Percentiles rank a stretch among this genome's conserved stretches.
These are phyloP conservation scores for Heteromyza rotundicornis DNA, from an alignment of 2,888 invertebrate genomes.

Conservation along the genomic window DNA sequence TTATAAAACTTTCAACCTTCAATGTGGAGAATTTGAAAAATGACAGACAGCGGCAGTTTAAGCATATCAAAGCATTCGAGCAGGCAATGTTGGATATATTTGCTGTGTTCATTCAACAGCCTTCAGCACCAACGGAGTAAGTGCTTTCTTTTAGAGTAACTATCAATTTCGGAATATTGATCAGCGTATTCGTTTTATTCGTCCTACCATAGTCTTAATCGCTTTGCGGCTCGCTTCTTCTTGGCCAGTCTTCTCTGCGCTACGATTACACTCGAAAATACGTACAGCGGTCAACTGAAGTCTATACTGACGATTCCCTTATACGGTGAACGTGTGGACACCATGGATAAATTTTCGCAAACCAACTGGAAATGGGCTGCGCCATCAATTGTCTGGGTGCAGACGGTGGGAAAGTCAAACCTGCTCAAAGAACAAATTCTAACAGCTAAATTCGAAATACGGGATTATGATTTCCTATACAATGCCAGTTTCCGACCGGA, in stretches of 20 bases:
- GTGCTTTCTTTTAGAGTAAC: not conserved
- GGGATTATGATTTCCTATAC: conserved; percentile 46
- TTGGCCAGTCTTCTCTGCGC: conserved; percentile 51
- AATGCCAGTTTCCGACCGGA: conserved; percentile 48
- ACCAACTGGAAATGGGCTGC: conserved; percentile 57
- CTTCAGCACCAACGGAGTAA: conserved; percentile 48
- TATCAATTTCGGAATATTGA: not conserved
- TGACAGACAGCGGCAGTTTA: conserved; percentile 13
- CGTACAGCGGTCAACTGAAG: conserved; percentile 59
- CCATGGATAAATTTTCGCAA: conserved; percentile 50
- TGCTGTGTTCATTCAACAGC: conserved; percentile 58
- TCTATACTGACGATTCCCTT: conserved; percentile 56
- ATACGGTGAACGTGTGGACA: conserved; percentile 52
- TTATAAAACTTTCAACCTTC: conserved; percentile 39
- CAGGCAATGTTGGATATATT: conserved; percentile 49
- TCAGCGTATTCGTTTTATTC: not conserved
- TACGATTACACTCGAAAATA: conserved; percentile 57
- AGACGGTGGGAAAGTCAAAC: conserved; percentile 48
- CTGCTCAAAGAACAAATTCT: conserved; percentile 50
- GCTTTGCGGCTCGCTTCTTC: conserved; percentile 50
- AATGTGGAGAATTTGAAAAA: conserved; percentile 19
- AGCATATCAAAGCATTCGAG: conserved; percentile 32
- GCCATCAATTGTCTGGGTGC: conserved; percentile 55
- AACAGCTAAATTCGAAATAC: conserved; percentile 47
- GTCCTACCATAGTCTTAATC: conserved; percentile 39